Conservation (phyloP, 2,888 invertebrate species). For the Caenorhabditis zanzibari region DNA sequence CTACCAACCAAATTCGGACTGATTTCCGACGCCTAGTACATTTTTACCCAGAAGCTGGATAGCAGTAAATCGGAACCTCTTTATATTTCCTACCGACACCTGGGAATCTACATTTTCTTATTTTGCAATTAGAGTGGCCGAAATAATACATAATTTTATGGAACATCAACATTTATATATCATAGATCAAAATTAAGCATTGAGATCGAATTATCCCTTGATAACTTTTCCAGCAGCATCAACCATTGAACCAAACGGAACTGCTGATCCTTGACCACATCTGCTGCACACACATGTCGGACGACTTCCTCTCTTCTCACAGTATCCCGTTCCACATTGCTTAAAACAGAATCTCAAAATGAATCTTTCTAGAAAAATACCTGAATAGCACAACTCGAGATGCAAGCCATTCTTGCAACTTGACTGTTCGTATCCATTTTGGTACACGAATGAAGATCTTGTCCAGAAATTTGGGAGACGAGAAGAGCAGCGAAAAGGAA, state of each 20-base stretch:
- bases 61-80: no score
- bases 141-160: no score
- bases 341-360: not conserved
- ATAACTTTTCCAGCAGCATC: not conserved
- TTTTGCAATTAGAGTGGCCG: no score
- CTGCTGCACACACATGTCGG: conserved; percentile 27
- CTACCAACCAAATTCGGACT: no score
- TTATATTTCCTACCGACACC: no score
- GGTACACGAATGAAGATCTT: conserved; percentile 4
- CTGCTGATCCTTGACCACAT: not conserved
- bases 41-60: no score
- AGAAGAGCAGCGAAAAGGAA: not conserved
- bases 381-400: conserved; percentile 3
- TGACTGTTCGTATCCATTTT: not conserved
- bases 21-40: no score
- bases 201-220: not conserved
- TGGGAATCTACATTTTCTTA: no score
- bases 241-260: conserved; percentile 13
- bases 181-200: no score
- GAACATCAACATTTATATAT: no score
- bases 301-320: conserved; percentile 18
- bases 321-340: conserved; percentile 30
- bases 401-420: conserved; percentile 17
- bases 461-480: not conserved
- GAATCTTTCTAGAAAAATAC: not conserved